Evolutionary conservation across 2,113 vertebrate genomes (phyloP), one percentile per base, ranked within the genome.

Genomic region (Nyctibius bracteatus): DNA sequence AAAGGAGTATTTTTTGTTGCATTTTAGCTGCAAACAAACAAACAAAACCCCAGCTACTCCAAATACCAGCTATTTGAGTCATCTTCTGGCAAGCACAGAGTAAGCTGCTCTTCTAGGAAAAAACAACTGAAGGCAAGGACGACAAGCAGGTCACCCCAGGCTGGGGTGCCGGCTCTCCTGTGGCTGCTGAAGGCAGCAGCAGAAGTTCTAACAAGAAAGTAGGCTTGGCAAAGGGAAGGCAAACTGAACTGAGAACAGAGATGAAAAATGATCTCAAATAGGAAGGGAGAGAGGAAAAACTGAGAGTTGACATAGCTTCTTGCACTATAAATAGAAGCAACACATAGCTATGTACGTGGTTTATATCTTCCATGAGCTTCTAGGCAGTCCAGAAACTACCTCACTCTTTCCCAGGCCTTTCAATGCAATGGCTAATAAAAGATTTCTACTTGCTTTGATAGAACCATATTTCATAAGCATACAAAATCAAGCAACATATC

Each of bases 211-310:
- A 31, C 55, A 67, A 44, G 24, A 39, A 51, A 62, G n/a, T 2
- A 31, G 61, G 44, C 46, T 62, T 41, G 35, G 75, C 35, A 74
- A 67, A 59, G 35, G 1, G 19, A 72, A 68, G 37, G 54, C 59
- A 82, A 93, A 55, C 81, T 17, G 43, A 89, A 67, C 39, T 14
- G 52, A 55, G 71, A 82, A 75, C 9, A 67, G 54, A 61, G 52
- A 63, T 61, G 81, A 87, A 81, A 92, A 95, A 85, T 81, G 9
- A 79, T 79, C 73, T 89, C 31, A 5, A 73, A 81, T 47, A 94
- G 73, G 52, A 72, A 91, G 63, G 17, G 37, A 94, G 61, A 91
- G 44, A 79, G 46, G 63, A 94, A 95, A 96, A 92, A 91, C n/a
- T 73, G 58, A 81, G 86, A 82, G 58, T 1, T 90, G 73, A 90